phyloP scores from a whole-genome alignment of 2,888 invertebrate species.

The Zygaena filipendulae region DNA sequence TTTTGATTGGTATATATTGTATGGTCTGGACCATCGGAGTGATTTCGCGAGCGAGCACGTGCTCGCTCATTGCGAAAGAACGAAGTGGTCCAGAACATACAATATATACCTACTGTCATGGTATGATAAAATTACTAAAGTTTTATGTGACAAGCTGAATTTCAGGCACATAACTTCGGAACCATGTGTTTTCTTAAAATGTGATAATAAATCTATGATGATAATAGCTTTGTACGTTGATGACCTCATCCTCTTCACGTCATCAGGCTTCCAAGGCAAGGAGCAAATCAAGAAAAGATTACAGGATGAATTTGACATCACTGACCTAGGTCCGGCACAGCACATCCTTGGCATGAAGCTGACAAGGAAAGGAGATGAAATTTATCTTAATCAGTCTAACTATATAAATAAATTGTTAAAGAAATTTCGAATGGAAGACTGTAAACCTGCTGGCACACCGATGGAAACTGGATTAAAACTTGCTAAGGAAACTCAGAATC shows the following conservation, averaged over 20 bases:
- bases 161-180: too few species aligned
- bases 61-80: too few species aligned
- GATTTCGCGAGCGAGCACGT: too few species aligned
- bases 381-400: constrained; percentile 4
- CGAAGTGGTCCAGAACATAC: too few species aligned
- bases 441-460: constrained; percentile 10
- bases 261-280: constrained; percentile 2
- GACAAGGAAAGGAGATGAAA: too few species aligned
- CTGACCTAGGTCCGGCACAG: constrained; percentile 11
- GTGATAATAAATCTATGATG: neutral
- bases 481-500: neutral
- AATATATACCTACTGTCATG: too few species aligned
- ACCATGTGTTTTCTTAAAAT: constrained; percentile 4
- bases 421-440: constrained; percentile 6
- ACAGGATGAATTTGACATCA: constrained; percentile 14
- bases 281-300: constrained; percentile 9
- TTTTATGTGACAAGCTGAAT: constrained; percentile 2
- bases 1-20: too few species aligned
- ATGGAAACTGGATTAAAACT: constrained; percentile 8
- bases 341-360: constrained; percentile 11
- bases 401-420: constrained; percentile 5
- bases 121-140: constrained; percentile 4
- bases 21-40: too few species aligned
- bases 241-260: constrained; percentile 8
- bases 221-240: constrained; percentile 14